Conservation (phyloP, 2,113 vertebrate genomes). For the Enhydra lutris region DNA sequence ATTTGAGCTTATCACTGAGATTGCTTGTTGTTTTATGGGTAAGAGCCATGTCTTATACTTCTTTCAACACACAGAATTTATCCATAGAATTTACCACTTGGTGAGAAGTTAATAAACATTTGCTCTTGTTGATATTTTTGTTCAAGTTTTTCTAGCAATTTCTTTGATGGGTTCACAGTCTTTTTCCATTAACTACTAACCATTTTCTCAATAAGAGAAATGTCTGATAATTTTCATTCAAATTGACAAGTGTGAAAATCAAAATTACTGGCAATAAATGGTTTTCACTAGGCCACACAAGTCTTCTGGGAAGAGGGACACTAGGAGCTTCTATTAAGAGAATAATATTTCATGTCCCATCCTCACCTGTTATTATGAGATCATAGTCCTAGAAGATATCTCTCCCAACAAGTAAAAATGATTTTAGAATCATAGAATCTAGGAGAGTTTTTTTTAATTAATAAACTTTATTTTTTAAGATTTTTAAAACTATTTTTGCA, state of each 20-base stretch:
- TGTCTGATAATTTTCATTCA: conserved; percentile 19
- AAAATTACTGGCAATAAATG: not conserved
- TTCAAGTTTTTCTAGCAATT: not conserved
- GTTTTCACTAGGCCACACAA: not conserved
- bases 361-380: not conserved
- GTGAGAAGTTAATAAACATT: conserved; percentile 13
- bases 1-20: not conserved
- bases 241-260: not conserved
- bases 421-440: not conserved
- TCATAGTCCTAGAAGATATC: not conserved
- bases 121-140: not conserved
- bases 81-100: not conserved
- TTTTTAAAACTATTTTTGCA: not conserved
- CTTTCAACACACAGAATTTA: not conserved
- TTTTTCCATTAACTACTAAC: conserved; percentile 15
- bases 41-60: not conserved
- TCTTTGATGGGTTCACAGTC: not conserved
- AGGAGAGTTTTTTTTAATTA: not conserved
- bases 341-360: not conserved
- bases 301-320: not conserved
- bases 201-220: conserved; percentile 1
- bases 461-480: not conserved
- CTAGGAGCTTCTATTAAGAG: not conserved
- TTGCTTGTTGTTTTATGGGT: not conserved
- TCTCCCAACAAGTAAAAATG: not conserved